These are phyloP conservation scores for Notothenia rossii DNA, from an alignment of 2,113 vertebrate species.

Conservation along the genomic window DNA sequence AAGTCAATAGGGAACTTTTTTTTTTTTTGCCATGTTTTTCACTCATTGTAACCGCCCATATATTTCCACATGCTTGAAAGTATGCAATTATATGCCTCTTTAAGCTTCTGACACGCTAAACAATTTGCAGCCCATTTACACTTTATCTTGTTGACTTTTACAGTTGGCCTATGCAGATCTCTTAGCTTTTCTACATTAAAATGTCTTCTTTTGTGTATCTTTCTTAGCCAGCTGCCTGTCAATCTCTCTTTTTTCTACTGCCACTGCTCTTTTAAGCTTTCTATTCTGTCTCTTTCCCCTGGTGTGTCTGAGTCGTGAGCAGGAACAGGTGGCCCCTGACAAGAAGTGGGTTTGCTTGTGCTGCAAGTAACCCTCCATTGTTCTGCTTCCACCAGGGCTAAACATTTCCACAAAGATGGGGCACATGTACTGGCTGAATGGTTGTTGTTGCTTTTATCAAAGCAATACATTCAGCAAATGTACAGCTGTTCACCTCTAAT, in stretches of 20 bases:
- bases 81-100: constrained; percentile 39
- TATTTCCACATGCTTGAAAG: constrained; percentile 23
- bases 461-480: constrained; percentile 26
- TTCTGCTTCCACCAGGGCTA: constrained; percentile 13
- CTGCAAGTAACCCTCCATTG: constrained; percentile 50
- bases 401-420: constrained; percentile 25
- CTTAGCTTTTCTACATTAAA: constrained; percentile 16
- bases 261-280: neutral
- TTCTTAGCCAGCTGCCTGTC: neutral
- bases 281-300: constrained; percentile 17
- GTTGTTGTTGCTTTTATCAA: constrained; percentile 28
- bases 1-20: neutral
- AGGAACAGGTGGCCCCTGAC: constrained; percentile 72
- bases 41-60: constrained; percentile 25
- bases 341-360: constrained; percentile 52
- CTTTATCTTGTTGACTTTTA: constrained; percentile 52
- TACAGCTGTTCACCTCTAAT: constrained; percentile 27
- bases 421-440: constrained; percentile 7
- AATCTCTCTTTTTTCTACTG: neutral
- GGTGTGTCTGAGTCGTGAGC: constrained; percentile 55
- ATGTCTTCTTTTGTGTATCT: neutral
- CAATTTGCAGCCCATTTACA: constrained; percentile 41
- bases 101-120: constrained; percentile 40
- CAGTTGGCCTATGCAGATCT: constrained; percentile 23
- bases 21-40: constrained; percentile 26